Percentiles rank a stretch among this genome's conserved stretches.
Conservation (phyloP, 2,888 invertebrate genomes). For the Drosophila peninsularis region DNA sequence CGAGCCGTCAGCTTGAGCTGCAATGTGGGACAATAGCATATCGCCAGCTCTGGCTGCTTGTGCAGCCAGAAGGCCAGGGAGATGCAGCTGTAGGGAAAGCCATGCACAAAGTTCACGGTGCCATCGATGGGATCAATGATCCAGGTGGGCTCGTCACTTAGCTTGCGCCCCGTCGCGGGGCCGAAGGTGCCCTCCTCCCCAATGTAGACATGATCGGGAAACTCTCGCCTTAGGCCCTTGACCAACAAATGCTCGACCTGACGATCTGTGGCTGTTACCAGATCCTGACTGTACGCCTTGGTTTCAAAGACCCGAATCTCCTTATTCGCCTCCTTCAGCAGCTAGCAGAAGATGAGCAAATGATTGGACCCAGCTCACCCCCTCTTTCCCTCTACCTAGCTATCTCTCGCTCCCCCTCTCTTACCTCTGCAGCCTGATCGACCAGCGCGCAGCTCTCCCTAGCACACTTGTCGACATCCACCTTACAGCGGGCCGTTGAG, state of each 20-base stretch:
- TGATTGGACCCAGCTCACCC: too few relatives aligned
- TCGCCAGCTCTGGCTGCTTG: constrained; percentile 33
- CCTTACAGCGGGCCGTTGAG: neutral
- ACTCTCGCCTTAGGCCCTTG: constrained; percentile 88
- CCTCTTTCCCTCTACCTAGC: too few relatives aligned
- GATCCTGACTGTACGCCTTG: constrained; percentile 93
- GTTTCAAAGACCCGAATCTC: constrained; percentile 87
- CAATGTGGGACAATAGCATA: constrained; percentile 26
- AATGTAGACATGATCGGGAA: constrained; percentile 92
- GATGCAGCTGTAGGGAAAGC: constrained; percentile 94
- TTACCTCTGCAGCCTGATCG: constrained; percentile 88
- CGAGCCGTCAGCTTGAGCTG: constrained; percentile 17
- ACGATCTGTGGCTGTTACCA: constrained; percentile 97
- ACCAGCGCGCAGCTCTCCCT: constrained; percentile 88
- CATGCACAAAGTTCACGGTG: constrained; percentile 98
- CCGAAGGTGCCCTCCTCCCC: constrained; percentile 96
- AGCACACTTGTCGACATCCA: constrained; percentile 87
- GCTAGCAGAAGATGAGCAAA: too few relatives aligned
- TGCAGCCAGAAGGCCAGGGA: constrained; percentile 88
- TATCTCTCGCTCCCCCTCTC: neutral
- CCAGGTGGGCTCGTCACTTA: constrained; percentile 97
- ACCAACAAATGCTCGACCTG: constrained; percentile 95
- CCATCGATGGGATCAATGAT: constrained; percentile 99
- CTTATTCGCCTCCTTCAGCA: constrained; percentile 25
- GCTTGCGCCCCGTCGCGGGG: constrained; percentile 87